Evolutionary conservation across 2,888 invertebrate species (phyloP).

Genomic region (Papilio demoleus): DNA sequence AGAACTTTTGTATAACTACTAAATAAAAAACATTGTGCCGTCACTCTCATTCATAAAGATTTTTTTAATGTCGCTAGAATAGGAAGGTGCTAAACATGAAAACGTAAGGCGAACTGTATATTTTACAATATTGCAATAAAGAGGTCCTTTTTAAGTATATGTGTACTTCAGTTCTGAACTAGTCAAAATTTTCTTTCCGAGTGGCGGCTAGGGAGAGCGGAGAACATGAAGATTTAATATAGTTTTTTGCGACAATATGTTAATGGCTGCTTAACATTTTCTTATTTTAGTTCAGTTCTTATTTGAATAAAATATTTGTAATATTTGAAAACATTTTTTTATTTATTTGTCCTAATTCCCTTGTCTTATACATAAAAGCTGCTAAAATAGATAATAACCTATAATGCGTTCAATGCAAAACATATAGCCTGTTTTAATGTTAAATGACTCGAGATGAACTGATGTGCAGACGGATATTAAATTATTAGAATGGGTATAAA

Average conservation of each 20-base stretch:
- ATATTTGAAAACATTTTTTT: constrained; percentile 65
- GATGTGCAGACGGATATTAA: too few relatives aligned
- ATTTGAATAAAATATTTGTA: constrained; percentile 82
- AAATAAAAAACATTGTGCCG: constrained; percentile 48
- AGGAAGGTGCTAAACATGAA: constrained; percentile 69
- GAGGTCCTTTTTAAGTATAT: constrained; percentile 44
- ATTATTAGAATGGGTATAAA: too few relatives aligned
- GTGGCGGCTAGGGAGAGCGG: constrained; percentile 61
- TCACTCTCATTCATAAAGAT: constrained; percentile 50
- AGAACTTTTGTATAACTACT: constrained; percentile 74
- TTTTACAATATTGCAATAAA: constrained; percentile 45
- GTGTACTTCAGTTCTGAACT: constrained; percentile 61
- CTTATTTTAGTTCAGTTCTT: constrained; percentile 76
- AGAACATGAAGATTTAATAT: constrained; percentile 53
- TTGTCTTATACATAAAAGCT: not conserved
- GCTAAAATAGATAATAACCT: not conserved
- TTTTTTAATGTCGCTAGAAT: constrained; percentile 49
- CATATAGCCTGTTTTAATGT: too few relatives aligned
- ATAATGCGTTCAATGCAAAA: too few relatives aligned
- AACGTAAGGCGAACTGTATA: constrained; percentile 46
- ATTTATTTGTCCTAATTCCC: constrained; percentile 47
- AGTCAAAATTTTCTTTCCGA: constrained; percentile 76
- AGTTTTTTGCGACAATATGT: constrained; percentile 58
- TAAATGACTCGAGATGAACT: too few relatives aligned
- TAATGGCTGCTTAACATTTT: constrained; percentile 73